Percentiles rank a stretch among this genome's conserved stretches.
phyloP scores from a whole-genome alignment of 2,888 invertebrate species.

The Hyles lineata region DNA sequence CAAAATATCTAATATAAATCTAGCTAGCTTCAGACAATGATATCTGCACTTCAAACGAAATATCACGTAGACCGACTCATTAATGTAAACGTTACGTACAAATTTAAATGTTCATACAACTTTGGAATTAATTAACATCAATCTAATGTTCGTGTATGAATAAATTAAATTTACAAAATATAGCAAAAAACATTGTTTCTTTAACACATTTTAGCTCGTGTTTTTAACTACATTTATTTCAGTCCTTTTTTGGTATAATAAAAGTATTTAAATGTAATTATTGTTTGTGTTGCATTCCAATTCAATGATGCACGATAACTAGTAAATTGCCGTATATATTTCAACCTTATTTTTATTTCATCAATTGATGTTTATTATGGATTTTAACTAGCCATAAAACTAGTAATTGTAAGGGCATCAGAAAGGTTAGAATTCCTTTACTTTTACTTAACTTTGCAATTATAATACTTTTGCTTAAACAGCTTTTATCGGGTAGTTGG shows the following conservation, averaged over 20 bases:
- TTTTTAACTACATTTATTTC: neutral
- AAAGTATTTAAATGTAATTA: no score
- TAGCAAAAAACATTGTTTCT: neutral
- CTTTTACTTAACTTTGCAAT: no score
- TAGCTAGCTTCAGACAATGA: conserved; percentile 12
- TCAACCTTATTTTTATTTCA: no score
- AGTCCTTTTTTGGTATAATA: neutral
- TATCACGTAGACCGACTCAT: neutral
- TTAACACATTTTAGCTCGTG: neutral
- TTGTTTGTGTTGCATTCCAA: no score
- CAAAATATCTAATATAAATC: neutral
- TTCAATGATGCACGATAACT: no score
- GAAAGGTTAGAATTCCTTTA: no score
- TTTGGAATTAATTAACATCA: conserved; percentile 19
- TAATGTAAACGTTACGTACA: conserved; percentile 18
- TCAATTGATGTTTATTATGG: no score
- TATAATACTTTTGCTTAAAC: no score
- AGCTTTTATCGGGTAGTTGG: no score
- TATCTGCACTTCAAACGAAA: conserved; percentile 25
- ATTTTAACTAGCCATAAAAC: no score
- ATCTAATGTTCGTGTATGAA: conserved; percentile 10
- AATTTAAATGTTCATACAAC: conserved; percentile 24
- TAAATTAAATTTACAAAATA: conserved; percentile 5
- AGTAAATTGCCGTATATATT: no score
- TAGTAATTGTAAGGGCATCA: no score